Conservation (phyloP, 1,140 invertebrate genomes). For the Anoplolepis gracilipes region DNA sequence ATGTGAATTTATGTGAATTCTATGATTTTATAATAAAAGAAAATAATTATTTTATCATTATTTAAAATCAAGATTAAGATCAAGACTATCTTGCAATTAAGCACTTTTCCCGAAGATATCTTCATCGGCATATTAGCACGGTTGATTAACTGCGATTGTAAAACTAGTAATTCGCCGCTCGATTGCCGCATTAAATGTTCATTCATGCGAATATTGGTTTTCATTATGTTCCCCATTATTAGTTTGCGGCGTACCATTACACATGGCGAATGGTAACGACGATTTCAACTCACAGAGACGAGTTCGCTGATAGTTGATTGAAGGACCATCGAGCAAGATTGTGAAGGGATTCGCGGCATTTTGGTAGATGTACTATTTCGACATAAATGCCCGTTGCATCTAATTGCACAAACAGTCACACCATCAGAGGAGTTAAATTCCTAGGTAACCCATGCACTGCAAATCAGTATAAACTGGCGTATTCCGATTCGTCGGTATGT, state of each 20-base stretch:
- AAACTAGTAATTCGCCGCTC: constrained; percentile 42
- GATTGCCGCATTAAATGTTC: constrained; percentile 45
- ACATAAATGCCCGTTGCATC: constrained; percentile 4
- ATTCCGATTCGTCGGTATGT: not conserved
- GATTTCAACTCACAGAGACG: constrained; percentile 22
- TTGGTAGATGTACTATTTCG: not conserved
- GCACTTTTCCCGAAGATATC: not conserved
- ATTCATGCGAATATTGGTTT: constrained; percentile 43
- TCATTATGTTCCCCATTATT: constrained; percentile 58
- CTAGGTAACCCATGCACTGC: not conserved
- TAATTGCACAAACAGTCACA: constrained; percentile 40
- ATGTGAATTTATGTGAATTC: not conserved
- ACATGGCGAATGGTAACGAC: constrained; percentile 14
- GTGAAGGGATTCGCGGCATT: constrained; percentile 6
- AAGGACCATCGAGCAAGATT: constrained; percentile 34
- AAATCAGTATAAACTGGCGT: not conserved
- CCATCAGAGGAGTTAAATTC: constrained; percentile 20
- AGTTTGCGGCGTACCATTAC: constrained; percentile 36
- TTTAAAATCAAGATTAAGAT: not conserved
- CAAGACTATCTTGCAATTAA: not conserved
- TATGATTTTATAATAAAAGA: too few species aligned
- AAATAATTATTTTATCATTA: too few species aligned
- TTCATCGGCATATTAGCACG: constrained; percentile 11
- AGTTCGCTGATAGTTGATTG: constrained; percentile 52
- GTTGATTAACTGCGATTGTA: constrained; percentile 28